Base-by-base conservation (phyloP, 2,888 invertebrate species). In the Operophtera brumata region DNA sequence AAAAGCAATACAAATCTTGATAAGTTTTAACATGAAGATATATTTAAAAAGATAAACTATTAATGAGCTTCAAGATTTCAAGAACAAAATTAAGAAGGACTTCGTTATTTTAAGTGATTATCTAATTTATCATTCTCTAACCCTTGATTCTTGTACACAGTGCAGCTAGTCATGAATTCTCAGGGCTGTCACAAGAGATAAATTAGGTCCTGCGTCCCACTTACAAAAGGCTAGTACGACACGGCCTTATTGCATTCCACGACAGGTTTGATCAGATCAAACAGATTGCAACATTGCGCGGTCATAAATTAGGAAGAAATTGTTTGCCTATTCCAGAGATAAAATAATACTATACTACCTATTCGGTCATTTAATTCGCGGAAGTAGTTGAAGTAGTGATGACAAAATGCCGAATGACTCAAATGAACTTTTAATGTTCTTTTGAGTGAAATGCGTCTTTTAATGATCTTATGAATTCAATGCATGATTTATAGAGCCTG, bases 241-340 rank as follows among this genome's bases (percentile, higher is more conserved):
- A 68, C 70, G 76, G 78, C 78, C 78, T 77, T 74, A 75, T 69
- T 65, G 70, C 80, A 86, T 85, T 82, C 82, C 82, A 67, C 70
- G 64, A 72, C 79, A 78, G 77, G 79, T 80, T 75, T 75, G 70
- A 73, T 75, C 73, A 67, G 75, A 75, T 79, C 72, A 73, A 75
- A 79, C 75, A 59, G 66, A 73, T 74, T 76, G 73, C 69, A 56
- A 68, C 71, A 79, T 74, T 58, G 69, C 69, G 61, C 66, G 64
- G 69, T 71, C 68, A 66, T 69, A 66, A 64, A 59, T 58, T 62
- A 59, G 52, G 58, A 64, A 65, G 64, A 59, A 62, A 65, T 69
- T 68, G 62, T 62, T 66, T 58, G 47, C 39, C 32, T 46, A 42
- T 55, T 54, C 39, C 48, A 50, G 20, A 3, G 2, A 20, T 20